Evolutionary conservation across 2,888 invertebrate species (phyloP), one percentile per base, ranked within the genome.

Genomic region (Ophraella communa): DNA sequence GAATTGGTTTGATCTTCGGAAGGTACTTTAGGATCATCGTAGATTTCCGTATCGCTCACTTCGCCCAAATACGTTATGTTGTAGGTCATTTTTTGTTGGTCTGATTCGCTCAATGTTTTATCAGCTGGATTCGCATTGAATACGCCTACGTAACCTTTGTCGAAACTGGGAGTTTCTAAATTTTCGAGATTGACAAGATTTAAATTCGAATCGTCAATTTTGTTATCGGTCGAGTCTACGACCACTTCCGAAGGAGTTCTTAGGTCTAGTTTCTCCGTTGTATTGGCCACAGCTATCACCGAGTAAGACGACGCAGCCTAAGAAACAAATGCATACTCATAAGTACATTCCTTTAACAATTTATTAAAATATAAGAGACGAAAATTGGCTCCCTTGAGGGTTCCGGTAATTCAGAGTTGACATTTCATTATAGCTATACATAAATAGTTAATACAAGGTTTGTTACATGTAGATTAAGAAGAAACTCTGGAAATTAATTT

Each of bases 121-220:
- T 74, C 73, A n/a, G 71, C 67, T 47, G 69, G 70, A 30, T 72
- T 71, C 5, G 73, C 72, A 49, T 70, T 65, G 27, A 73, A 74
- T 1, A 71, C 18, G 14, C 68, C 69, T n/a, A 70, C 35, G 30
- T 73, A 72, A 3, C 68, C 68, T 42, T 71, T 71, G 23, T 71
- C 72, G 7, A 64, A 64, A 27, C 66, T 65, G 0, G 61, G 54
- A 0, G 69, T 59, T 23, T 49, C 49, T n/a, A 51, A 8, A 14
- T 27, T 7, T 24, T 73, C 73, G 45, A 74, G 58, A 18, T 68
- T 61, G 54, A 74, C 71, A 1, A 74, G 60, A 44, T 75, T 74
- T 5, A 72, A 45, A 51, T 68, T 67, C 11, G 73, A 74, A 11
- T 42, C 64, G 23, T 62, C 58, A 14, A 42, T 20, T 51, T 62